A percentile compares a stretch with the other conserved stretches of the same genome.
phyloP scores from a whole-genome alignment of 2,113 vertebrate species.

The Scomber colias region DNA sequence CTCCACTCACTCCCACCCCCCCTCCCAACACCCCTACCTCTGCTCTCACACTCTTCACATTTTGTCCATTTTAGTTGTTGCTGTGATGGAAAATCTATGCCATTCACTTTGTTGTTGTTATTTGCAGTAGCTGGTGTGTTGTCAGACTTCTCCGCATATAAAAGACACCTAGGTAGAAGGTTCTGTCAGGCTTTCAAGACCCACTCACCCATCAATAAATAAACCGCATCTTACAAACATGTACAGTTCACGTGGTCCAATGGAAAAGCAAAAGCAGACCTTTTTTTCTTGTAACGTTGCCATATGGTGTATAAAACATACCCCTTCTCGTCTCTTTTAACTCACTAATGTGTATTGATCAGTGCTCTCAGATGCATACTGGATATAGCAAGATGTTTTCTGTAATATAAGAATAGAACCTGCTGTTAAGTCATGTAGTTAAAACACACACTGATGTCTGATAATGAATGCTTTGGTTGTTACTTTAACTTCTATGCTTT shows the following conservation, averaged over 20 bases:
- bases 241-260: conserved; percentile 29
- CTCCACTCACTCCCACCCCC: not conserved
- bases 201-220: conserved; percentile 52
- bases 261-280: conserved; percentile 51
- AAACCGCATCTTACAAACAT: conserved; percentile 20
- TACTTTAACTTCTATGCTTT: no score
- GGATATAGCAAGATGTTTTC: conserved; percentile 6
- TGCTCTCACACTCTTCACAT: conserved; percentile 64
- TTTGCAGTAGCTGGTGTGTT: conserved; percentile 48
- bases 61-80: conserved; percentile 63
- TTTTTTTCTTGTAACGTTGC: conserved; percentile 81
- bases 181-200: conserved; percentile 43
- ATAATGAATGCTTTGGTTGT: not conserved
- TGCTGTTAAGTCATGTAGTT: conserved; percentile 20
- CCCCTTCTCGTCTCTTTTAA: conserved; percentile 82
- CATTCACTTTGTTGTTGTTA: conserved; percentile 65
- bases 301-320: conserved; percentile 78
- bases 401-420: conserved; percentile 33
- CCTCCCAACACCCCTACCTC: conserved; percentile 8
- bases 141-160: conserved; percentile 42
- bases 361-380: conserved; percentile 43
- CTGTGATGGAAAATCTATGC: conserved; percentile 66
- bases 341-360: conserved; percentile 92
- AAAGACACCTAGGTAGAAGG: conserved; percentile 52
- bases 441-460: conserved; percentile 17